Conservation (phyloP, 2,888 invertebrate species). For the Smittia aterrima region DNA sequence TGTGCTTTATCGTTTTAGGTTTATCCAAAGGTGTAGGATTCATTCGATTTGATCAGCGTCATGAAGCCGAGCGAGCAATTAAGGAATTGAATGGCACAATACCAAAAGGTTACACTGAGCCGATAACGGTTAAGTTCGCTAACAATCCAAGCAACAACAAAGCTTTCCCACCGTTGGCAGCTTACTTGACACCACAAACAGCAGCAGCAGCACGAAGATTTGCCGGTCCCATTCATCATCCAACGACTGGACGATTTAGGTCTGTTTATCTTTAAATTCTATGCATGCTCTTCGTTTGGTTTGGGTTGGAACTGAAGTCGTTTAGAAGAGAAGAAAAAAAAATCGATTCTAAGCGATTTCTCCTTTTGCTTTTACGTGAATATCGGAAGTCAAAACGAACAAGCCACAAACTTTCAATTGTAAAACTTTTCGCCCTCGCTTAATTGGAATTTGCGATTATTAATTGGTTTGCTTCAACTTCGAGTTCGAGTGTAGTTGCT, state of each 20-base stretch:
- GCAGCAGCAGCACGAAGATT: constrained; percentile 70
- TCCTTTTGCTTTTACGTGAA: no score
- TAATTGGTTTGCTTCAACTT: no score
- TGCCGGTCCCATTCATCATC: constrained; percentile 66
- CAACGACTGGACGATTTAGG: constrained; percentile 45
- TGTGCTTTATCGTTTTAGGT: constrained; percentile 57
- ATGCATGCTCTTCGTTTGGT: neutral
- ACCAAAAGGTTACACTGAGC: constrained; percentile 84
- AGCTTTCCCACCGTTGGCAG: constrained; percentile 76
- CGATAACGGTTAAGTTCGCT: constrained; percentile 92
- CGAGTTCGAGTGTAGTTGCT: no score
- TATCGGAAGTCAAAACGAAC: no score
- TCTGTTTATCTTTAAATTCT: neutral
- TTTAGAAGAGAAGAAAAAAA: no score
- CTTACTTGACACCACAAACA: constrained; percentile 76
- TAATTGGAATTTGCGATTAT: no score
- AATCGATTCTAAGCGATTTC: no score
- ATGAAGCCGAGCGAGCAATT: constrained; percentile 89
- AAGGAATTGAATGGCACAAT: constrained; percentile 87
- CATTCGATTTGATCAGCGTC: constrained; percentile 89
- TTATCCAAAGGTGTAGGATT: constrained; percentile 93
- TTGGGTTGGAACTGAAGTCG: no score
- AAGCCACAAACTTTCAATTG: no score
- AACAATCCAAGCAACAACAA: constrained; percentile 89
- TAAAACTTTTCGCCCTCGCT: no score